Percentiles rank a stretch among this genome's conserved stretches.
These are phyloP conservation scores for Coregonus clupeaformis DNA, from an alignment of 2,113 vertebrate species.

Conservation along the genomic window DNA sequence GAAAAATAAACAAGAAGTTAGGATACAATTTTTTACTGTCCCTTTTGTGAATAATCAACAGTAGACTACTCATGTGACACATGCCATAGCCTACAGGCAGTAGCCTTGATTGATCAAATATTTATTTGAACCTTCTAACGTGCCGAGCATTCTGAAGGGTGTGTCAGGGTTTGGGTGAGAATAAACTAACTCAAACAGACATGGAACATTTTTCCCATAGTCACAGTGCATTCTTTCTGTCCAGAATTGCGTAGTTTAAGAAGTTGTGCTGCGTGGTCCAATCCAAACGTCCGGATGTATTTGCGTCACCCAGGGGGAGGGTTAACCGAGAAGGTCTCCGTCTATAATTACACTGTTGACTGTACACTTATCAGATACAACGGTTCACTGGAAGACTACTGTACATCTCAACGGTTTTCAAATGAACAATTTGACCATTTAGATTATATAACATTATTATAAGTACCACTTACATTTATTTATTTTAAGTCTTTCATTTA, in stretches of 20 bases:
- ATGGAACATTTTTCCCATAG: not conserved
- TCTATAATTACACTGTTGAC: slow-evolving; percentile 41
- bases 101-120: too few species aligned
- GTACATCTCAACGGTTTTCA: too few species aligned
- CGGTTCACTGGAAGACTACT: too few species aligned
- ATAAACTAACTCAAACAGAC: not conserved
- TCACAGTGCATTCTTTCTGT: not conserved
- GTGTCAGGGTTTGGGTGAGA: not conserved
- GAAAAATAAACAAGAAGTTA: not conserved
- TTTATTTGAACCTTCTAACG: too few species aligned
- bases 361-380: too few species aligned
- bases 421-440: too few species aligned
- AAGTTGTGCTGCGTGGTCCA: slow-evolving; percentile 9
- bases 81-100: too few species aligned
- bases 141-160: not conserved
- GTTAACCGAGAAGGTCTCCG: not conserved
- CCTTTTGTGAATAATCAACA: not conserved
- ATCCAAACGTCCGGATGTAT: not conserved
- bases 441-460: not conserved
- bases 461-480: not conserved
- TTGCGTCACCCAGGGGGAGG: slow-evolving; percentile 17
- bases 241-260: slow-evolving; percentile 1
- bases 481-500: too few species aligned
- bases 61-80: too few species aligned
- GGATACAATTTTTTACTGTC: not conserved